Evolutionary conservation across 2,797 vertebrate genomes (phyloP), one percentile per base, ranked within the genome.

Genomic region (Enteromius treurensis): DNA sequence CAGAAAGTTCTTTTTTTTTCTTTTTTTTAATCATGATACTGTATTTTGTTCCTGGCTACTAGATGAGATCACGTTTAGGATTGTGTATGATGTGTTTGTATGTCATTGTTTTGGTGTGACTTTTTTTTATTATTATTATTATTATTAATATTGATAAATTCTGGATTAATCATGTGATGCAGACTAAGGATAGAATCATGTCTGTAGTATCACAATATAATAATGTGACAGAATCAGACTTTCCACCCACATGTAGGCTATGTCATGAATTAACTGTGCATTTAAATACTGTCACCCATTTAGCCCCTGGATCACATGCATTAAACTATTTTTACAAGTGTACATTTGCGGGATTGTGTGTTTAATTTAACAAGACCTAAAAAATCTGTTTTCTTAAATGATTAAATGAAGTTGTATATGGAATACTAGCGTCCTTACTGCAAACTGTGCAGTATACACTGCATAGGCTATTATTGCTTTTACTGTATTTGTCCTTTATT

Each of bases 1-100:
- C 96, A 98, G 94, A 91, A 83, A 89, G 90, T 90, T 92, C 89
- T 94, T 94, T 40, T 94, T 94, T 40, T 32, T 47, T 64, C 2
- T 51, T 37, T 96, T 93, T 93, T 93, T 95, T 94, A 92, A 91
- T 96, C 95, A 95, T 91, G 94, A 95, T 93, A 86, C 90, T 87
- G 92, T 93, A 90, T 93, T 93, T 91, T 92, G 93, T 94, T 87
- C 80, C 87, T 77, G 84, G 90, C 90, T 91, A 90, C 90, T 82
- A 91, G 89, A 92, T 94, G 91, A 92, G 91, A 91, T 90, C 92
- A 90, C 94, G 93, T 93, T 89, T 95, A 93, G 92, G 87, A 87
- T 85, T 89, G 89, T 89, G 91, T 88, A 87, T 90, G 88, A 92
- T 90, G 91, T 92, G 91, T 93, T 92, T 91, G 91, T 88, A 86